Evolutionary conservation across 64 coral and sea anemone species (phyloP).

Genomic region (Cladopsammia gracilis): DNA sequence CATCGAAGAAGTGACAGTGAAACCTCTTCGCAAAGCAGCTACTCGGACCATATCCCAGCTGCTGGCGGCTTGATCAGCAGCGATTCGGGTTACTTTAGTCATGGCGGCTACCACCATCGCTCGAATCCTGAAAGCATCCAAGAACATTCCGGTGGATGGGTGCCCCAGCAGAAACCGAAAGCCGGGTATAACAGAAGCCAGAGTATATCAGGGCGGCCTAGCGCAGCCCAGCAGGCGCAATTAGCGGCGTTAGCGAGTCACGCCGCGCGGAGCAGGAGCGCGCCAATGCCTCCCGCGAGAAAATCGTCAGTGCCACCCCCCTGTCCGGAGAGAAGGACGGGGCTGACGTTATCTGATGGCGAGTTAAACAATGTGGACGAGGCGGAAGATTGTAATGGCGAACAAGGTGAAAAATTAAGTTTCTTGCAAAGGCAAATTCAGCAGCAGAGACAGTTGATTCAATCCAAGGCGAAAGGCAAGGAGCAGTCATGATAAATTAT

Average conservation of each 20-base stretch:
- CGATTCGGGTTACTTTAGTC: constrained; percentile 93
- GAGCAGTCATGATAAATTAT: constrained; percentile 37
- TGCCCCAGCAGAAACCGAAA: constrained; percentile 76
- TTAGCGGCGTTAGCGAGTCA: constrained; percentile 90
- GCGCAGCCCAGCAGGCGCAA: constrained; percentile 86
- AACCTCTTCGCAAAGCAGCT: constrained; percentile 85
- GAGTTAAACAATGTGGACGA: neutral
- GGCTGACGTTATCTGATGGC: neutral
- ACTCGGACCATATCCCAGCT: constrained; percentile 55
- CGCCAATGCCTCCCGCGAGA: constrained; percentile 88
- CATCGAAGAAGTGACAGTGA: constrained; percentile 85
- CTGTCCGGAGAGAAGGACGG: constrained; percentile 47
- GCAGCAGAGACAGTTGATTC: constrained; percentile 80
- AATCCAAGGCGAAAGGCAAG: constrained; percentile 69
- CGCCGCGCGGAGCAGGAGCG: constrained; percentile 92
- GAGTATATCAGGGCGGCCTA: constrained; percentile 86
- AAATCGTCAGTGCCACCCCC: constrained; percentile 83
- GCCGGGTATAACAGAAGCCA: constrained; percentile 75
- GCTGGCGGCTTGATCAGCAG: constrained; percentile 69
- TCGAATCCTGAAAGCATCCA: constrained; percentile 74
- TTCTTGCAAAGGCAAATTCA: constrained; percentile 82
- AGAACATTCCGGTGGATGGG: constrained; percentile 73
- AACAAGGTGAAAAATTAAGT: constrained; percentile 54
- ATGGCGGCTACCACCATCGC: constrained; percentile 65
- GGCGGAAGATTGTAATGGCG: neutral